Evolutionary conservation across 2,797 vertebrate species (phyloP).

Genomic region (Dicrostonyx torquatus): DNA sequence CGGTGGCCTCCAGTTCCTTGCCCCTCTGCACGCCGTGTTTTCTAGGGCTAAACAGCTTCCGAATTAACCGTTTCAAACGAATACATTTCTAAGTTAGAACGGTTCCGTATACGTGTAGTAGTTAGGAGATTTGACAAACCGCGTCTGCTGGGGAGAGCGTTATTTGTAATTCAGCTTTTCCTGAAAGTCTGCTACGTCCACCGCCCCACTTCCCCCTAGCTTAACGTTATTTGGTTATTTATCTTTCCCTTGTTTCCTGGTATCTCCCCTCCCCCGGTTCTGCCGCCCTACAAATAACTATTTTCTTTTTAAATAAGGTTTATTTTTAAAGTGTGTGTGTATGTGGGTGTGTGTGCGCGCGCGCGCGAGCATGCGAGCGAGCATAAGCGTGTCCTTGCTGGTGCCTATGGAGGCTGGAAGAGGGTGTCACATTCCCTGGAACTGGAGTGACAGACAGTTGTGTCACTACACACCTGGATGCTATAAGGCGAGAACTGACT

Average conservation of each 20-base stretch:
- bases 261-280: not conserved
- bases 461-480: not conserved
- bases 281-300: not conserved
- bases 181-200: not conserved
- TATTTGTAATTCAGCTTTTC: not conserved
- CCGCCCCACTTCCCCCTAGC: not conserved
- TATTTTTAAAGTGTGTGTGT: not conserved
- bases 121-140: not conserved
- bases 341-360: not conserved
- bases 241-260: not conserved
- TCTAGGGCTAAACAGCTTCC: not conserved
- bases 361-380: no score
- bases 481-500: not conserved
- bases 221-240: not conserved
- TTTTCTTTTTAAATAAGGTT: not conserved
- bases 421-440: not conserved
- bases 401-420: not conserved
- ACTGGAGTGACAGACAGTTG: not conserved
- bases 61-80: not conserved
- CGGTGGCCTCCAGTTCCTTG: not conserved
- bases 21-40: not conserved
- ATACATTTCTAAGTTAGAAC: not conserved
- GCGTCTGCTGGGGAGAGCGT: not conserved
- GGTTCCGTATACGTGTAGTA: not conserved
- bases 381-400: not conserved